These are phyloP conservation scores for Drosophila tristis DNA, from an alignment of 1,140 invertebrate species.

Conservation along the genomic window DNA sequence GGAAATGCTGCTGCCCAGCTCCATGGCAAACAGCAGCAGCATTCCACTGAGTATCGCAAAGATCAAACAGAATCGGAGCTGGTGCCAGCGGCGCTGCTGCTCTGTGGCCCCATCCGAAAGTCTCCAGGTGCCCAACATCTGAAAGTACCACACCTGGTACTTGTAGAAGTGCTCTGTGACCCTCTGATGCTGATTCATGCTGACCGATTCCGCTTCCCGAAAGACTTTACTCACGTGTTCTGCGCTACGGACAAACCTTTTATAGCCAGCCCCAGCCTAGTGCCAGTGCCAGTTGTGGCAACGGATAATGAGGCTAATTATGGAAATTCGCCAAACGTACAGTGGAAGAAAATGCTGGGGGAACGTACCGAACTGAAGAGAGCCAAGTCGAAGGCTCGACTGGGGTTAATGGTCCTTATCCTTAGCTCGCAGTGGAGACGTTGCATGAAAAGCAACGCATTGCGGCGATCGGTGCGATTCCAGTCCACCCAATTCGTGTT, in stretches of 20 bases:
- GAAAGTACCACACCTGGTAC: conserved; percentile 62
- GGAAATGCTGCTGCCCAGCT: conserved; percentile 46
- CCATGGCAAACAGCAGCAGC: conserved; percentile 57
- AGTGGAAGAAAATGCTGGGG: conserved; percentile 28
- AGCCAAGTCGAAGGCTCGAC: conserved; percentile 58
- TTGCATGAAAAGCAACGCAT: conserved; percentile 68
- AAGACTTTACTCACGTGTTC: neutral
- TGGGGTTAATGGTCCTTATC: conserved; percentile 67
- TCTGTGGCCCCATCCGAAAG: neutral
- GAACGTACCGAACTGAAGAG: conserved; percentile 58
- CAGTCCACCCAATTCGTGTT: conserved; percentile 64
- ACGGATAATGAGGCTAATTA: conserved; percentile 61
- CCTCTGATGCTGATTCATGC: conserved; percentile 42
- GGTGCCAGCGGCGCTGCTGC: conserved; percentile 14
- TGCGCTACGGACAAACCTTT: conserved; percentile 10
- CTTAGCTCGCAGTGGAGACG: conserved; percentile 56
- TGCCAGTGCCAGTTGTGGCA: neutral
- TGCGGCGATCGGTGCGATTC: conserved; percentile 41
- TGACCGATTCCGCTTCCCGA: neutral
- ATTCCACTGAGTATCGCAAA: conserved; percentile 36
- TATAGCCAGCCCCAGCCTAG: conserved; percentile 33
- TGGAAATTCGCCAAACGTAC: conserved; percentile 26
- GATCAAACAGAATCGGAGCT: conserved; percentile 37
- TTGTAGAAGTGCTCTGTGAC: conserved; percentile 48
- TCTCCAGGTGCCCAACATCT: conserved; percentile 55